Evolutionary conservation across 2,888 invertebrate genomes (phyloP).

Genomic region (Phortica magna): DNA sequence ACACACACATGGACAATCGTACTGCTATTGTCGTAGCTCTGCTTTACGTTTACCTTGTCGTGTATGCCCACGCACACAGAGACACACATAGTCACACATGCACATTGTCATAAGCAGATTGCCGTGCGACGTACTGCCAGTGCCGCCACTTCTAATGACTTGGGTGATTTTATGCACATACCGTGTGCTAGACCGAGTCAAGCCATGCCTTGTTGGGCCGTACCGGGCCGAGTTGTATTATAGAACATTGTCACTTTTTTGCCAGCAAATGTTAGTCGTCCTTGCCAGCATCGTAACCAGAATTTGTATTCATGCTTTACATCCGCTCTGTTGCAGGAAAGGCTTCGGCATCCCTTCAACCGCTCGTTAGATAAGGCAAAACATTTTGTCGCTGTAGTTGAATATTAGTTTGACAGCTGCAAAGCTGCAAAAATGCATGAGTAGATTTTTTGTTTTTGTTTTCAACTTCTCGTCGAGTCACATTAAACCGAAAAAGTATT

Average conservation of each 20-base stretch:
- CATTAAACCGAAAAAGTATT: too few species aligned
- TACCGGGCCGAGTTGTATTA: not conserved
- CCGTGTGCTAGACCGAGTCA: not conserved
- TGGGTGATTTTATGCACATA: not conserved
- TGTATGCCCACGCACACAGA: not conserved
- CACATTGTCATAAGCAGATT: not conserved
- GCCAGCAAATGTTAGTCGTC: not conserved
- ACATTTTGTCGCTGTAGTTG: not conserved
- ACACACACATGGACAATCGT: too few species aligned
- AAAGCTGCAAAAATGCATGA: not conserved
- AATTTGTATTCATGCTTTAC: not conserved
- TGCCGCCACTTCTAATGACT: too few species aligned
- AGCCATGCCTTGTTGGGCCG: not conserved
- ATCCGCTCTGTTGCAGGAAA: not conserved
- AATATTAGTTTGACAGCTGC: not conserved
- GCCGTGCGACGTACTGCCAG: not conserved
- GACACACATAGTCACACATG: not conserved
- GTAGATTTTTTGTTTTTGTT: not conserved
- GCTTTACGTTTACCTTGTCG: not conserved
- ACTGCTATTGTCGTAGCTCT: not conserved
- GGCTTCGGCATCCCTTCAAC: not conserved
- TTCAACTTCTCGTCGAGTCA: too few species aligned
- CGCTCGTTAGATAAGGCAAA: not conserved
- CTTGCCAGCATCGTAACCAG: not conserved
- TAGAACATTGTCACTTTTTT: not conserved